Evolutionary conservation across 2,113 vertebrate genomes (phyloP).

Genomic region (Triplophysa siluroides): DNA sequence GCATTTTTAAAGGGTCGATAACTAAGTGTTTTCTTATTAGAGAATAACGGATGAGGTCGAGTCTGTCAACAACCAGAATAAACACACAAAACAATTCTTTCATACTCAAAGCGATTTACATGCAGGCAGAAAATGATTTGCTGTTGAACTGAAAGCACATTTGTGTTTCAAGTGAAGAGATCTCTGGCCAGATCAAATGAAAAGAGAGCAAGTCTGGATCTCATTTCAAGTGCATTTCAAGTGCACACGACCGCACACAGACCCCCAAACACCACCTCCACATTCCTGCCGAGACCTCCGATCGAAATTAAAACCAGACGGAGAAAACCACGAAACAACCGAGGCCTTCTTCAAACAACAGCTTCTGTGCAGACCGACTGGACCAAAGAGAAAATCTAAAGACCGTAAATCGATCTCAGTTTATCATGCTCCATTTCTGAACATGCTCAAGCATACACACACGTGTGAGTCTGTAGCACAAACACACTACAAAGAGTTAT

Average conservation of each 20-base stretch:
- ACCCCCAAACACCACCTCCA: slow-evolving; percentile 44
- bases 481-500: no score
- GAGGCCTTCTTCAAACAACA: slow-evolving; percentile 29
- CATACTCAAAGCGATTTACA: background rate
- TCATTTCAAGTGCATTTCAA: slow-evolving; percentile 44
- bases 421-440: no score
- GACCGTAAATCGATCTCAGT: no score
- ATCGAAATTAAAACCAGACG: slow-evolving; percentile 54
- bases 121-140: background rate
- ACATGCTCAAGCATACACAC: no score
- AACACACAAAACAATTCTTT: background rate
- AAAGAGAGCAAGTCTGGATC: slow-evolving; percentile 46
- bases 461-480: no score
- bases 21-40: background rate
- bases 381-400: background rate
- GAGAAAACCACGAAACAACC: slow-evolving; percentile 48
- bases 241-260: slow-evolving; percentile 30
- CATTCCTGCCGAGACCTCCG: slow-evolving; percentile 49
- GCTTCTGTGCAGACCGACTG: background rate
- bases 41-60: background rate
- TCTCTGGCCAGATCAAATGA: background rate
- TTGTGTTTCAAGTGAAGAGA: background rate
- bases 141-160: background rate
- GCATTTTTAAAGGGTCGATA: no score
- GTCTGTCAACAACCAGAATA: background rate